phyloP scores from a whole-genome alignment of 2,113 vertebrate genomes.

The Zapus hudsonius region DNA sequence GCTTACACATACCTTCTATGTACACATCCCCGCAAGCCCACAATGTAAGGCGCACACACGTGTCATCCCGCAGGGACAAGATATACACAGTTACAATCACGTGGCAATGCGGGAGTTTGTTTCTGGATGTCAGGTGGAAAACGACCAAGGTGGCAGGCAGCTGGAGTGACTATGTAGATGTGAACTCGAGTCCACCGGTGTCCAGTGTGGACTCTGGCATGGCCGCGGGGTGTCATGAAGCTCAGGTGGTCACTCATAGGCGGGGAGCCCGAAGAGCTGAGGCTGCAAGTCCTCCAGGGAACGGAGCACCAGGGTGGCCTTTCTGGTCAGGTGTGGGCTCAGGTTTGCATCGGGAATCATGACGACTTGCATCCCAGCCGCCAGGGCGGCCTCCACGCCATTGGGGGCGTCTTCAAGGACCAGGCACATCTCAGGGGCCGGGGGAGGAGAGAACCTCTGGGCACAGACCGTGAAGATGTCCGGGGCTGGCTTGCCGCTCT shows the following conservation, averaged over 20 bases:
- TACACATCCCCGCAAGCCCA: no score
- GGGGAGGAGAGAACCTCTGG: no score
- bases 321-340: slow-evolving; percentile 83
- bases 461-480: no score
- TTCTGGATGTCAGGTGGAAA: no score
- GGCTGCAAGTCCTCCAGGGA: slow-evolving; percentile 90
- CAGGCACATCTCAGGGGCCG: no score
- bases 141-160: accelerated
- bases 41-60: no score
- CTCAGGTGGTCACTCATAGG: slow-evolving; percentile 80
- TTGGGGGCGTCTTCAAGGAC: slow-evolving; percentile 2
- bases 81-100: no score
- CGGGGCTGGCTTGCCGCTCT: slow-evolving; percentile 87
- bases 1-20: no score
- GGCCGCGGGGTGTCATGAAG: no score
- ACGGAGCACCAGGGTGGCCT: slow-evolving; percentile 82
- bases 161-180: background rate
- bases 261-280: slow-evolving; percentile 92
- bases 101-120: no score
- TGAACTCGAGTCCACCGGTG: accelerated
- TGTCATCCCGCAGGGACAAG: no score
- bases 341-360: slow-evolving; percentile 94
- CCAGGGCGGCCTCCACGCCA: slow-evolving; percentile 88
- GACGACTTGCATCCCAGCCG: slow-evolving; percentile 93
- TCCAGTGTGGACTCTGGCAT: background rate